Percentiles rank a stretch among this genome's conserved stretches.
These are phyloP conservation scores for Acanthosepion esculentum DNA, from an alignment of 2,888 invertebrate genomes.

Conservation along the genomic window DNA sequence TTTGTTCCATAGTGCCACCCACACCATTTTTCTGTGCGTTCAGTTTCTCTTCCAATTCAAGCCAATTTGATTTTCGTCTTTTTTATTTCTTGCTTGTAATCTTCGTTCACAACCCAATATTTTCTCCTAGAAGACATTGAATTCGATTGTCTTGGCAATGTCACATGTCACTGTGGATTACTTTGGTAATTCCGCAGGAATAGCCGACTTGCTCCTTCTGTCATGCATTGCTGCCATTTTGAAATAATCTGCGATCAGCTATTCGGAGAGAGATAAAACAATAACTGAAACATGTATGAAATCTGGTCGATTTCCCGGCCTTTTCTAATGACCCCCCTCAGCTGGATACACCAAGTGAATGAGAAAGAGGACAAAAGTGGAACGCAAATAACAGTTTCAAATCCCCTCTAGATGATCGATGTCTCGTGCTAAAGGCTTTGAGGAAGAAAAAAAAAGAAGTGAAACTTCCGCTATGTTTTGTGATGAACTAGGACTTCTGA, in stretches of 20 bases:
- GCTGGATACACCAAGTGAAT: not conserved
- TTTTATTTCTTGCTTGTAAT: not conserved
- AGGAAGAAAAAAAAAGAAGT: not conserved
- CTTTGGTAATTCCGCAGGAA: slow-evolving; percentile 6
- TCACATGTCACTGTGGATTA: not conserved
- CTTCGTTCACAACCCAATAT: not conserved
- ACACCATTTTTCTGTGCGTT: not conserved
- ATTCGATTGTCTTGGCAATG: slow-evolving; percentile 33
- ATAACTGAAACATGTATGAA: not conserved
- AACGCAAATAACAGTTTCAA: not conserved
- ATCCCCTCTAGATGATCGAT: not conserved
- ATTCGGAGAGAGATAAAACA: not conserved
- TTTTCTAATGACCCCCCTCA: not conserved
- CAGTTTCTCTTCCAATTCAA: not conserved
- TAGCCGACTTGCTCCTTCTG: not conserved
- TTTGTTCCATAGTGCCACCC: too few relatives aligned
- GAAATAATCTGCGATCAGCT: slow-evolving; percentile 10
- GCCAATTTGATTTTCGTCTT: not conserved
- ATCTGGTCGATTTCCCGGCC: not conserved
- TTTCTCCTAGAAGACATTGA: not conserved
- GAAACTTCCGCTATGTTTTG: not conserved
- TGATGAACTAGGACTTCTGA: too few relatives aligned
- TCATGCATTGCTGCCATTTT: not conserved
- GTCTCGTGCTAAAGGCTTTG: not conserved
- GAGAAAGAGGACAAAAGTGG: not conserved